Evolutionary conservation across 2,797 vertebrate genomes (phyloP).

Genomic region (Cryptoprocta ferox): DNA sequence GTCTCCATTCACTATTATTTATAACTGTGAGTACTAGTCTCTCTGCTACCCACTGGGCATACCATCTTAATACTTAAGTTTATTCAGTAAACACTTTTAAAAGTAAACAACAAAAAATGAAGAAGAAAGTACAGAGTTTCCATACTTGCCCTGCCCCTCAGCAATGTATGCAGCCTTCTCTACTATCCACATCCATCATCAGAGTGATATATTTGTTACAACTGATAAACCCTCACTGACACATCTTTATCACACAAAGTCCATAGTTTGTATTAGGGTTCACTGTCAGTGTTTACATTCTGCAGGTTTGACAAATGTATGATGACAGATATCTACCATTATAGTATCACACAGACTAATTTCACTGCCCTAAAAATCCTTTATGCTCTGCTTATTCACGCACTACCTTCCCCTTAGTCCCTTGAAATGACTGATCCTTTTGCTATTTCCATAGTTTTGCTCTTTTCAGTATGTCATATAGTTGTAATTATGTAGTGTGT

Average conservation of each 20-base stretch:
- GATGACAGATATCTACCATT: background rate
- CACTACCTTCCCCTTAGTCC: too few species aligned
- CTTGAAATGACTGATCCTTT: background rate
- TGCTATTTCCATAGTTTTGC: background rate
- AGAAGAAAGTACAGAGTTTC: background rate
- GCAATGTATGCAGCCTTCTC: background rate
- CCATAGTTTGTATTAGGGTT: background rate
- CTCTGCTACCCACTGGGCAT: background rate
- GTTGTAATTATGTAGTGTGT: background rate
- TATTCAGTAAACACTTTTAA: background rate
- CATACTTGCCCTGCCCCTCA: rapidly evolving
- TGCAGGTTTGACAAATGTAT: background rate
- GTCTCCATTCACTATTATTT: background rate
- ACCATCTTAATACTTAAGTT: background rate
- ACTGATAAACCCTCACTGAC: background rate
- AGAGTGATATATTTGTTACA: background rate
- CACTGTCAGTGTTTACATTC: background rate
- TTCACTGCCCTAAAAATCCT: background rate
- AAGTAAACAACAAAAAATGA: background rate
- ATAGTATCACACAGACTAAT: background rate
- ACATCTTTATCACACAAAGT: background rate
- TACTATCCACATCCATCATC: background rate
- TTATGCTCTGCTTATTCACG: background rate
- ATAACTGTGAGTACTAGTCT: background rate
- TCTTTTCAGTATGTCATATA: background rate